Conservation (phyloP, 2,113 vertebrate species). For the Crotalus viridis region DNA sequence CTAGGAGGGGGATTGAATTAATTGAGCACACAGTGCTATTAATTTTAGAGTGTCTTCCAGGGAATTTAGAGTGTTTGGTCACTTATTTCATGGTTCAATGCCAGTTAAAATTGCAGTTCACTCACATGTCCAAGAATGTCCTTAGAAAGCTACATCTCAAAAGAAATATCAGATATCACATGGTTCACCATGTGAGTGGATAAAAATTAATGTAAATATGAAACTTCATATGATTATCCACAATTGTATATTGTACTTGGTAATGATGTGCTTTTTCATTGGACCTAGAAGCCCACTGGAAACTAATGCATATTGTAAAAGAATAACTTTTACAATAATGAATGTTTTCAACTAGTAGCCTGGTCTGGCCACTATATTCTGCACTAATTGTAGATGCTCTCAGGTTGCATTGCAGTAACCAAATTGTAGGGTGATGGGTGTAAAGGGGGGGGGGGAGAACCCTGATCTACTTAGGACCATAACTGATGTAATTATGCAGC, state of each 20-base stretch:
- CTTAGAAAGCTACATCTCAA: background rate
- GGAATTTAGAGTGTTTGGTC: background rate
- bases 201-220: background rate
- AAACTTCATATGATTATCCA: background rate
- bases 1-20: background rate
- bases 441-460: background rate
- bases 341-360: background rate
- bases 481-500: background rate
- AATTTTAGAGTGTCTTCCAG: background rate
- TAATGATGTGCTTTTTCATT: background rate
- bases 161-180: background rate
- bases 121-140: background rate
- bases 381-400: background rate
- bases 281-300: background rate
- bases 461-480: background rate
- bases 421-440: background rate
- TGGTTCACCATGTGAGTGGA: background rate
- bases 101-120: conserved; percentile 12
- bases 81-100: background rate
- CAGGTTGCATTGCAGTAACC: background rate
- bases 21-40: conserved; percentile 4
- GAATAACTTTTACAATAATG: background rate
- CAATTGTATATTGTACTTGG: background rate
- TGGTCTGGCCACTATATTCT: background rate
- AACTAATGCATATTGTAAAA: background rate